phyloP scores from a whole-genome alignment of 1,140 invertebrate genomes.

The Wiebesia pumilae region DNA sequence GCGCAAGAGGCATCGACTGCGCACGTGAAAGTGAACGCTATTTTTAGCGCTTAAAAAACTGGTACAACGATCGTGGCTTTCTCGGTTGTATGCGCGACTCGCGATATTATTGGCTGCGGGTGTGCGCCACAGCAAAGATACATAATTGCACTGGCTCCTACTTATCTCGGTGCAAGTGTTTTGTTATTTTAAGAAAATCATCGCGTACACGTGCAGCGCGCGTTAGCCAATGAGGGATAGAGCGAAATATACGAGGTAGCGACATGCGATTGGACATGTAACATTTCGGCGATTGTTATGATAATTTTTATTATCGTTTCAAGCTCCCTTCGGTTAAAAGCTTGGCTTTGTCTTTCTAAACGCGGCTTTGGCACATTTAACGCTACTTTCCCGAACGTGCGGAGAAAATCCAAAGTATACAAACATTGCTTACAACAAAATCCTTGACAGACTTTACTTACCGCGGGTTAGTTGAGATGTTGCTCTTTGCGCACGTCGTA shows the following conservation, averaged over 20 bases:
- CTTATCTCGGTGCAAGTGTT: background rate
- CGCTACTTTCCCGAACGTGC: background rate
- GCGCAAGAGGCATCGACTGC: background rate
- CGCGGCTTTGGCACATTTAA: too few species aligned
- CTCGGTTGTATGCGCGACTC: background rate
- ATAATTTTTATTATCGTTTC: background rate
- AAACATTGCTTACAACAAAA: too few species aligned
- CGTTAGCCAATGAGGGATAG: too few species aligned
- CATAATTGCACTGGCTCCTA: background rate
- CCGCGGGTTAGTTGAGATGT: too few species aligned
- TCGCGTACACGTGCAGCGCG: too few species aligned
- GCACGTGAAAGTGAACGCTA: background rate
- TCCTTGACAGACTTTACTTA: background rate
- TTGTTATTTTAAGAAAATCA: background rate
- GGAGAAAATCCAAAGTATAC: too few species aligned
- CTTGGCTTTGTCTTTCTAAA: background rate
- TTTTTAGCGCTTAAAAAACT: slow-evolving; percentile 45
- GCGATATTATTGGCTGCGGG: background rate
- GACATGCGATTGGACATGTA: too few species aligned
- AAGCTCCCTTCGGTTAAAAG: background rate
- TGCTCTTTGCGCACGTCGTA: too few species aligned
- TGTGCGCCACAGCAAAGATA: background rate
- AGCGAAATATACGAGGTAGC: too few species aligned
- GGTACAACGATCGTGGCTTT: slow-evolving; percentile 24
- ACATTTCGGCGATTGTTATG: background rate